Percentiles rank a stretch among this genome's conserved stretches.
Evolutionary conservation across 2,113 vertebrate genomes (phyloP).

Genomic region (human (Homo sapiens)): DNA sequence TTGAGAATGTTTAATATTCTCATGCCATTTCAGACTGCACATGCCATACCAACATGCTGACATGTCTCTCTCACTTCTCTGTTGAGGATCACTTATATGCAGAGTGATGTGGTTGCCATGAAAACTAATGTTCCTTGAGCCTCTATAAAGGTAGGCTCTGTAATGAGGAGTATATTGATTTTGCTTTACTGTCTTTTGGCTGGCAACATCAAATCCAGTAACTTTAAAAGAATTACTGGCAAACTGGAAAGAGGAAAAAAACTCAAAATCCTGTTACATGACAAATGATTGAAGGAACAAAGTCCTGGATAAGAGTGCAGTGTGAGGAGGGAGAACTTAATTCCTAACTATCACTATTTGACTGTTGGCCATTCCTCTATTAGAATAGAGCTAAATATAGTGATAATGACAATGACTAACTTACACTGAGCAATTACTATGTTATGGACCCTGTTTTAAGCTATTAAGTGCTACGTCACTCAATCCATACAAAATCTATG

Average conservation of each 20-base stretch:
- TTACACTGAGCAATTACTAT: not conserved
- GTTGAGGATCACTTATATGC: accelerated
- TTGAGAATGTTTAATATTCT: not conserved
- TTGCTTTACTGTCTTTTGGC: not conserved
- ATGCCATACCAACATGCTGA: not conserved
- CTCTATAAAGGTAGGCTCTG: not conserved
- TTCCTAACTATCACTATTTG: not conserved
- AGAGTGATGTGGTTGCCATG: not conserved
- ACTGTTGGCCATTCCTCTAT: not conserved
- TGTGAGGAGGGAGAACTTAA: not conserved
- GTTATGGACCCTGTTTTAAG: not conserved
- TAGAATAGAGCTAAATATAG: too few species aligned
- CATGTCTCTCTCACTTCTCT: not conserved
- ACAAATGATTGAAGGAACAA: not conserved
- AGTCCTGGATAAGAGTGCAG: not conserved
- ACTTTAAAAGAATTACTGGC: not conserved
- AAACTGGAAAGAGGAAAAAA: not conserved
- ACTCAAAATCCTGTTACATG: not conserved
- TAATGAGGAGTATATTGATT: not conserved
- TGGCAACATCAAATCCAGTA: not conserved
- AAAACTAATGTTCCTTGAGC: not conserved
- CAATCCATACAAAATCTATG: not conserved
- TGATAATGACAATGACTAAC: not conserved
- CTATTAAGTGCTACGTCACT: not conserved
- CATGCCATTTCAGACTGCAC: not conserved